Conservation (phyloP, 1,140 invertebrate species). For the Hycleus phaleratus region DNA sequence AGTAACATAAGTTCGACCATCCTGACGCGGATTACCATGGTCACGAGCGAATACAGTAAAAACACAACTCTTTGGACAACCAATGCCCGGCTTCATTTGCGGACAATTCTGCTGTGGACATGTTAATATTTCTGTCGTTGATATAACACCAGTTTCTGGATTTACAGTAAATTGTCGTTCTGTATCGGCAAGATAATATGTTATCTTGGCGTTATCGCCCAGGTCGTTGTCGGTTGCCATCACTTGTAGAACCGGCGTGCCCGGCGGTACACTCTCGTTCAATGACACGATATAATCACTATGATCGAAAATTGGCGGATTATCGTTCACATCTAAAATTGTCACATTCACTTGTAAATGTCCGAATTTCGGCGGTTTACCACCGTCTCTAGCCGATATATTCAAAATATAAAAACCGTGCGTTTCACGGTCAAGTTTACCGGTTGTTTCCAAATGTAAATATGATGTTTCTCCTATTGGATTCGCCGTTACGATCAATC, state of each 20-base stretch:
- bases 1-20: constrained; percentile 89
- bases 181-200: constrained; percentile 77
- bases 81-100: constrained; percentile 44
- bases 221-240: constrained; percentile 85
- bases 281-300: constrained; percentile 86
- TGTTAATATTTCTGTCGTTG: constrained; percentile 67
- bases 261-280: constrained; percentile 83
- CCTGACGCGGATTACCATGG: constrained; percentile 81
- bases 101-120: constrained; percentile 67
- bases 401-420: constrained; percentile 77
- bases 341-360: constrained; percentile 85
- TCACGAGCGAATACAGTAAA: constrained; percentile 91
- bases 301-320: constrained; percentile 88
- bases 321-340: constrained; percentile 90
- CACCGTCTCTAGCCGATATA: constrained; percentile 82
- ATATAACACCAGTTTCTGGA: constrained; percentile 78
- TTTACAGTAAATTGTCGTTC: constrained; percentile 84
- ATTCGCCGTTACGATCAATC: constrained; percentile 77
- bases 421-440: constrained; percentile 81
- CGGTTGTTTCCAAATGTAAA: constrained; percentile 82
- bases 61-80: constrained; percentile 82
- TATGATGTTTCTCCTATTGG: constrained; percentile 82
- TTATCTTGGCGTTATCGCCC: constrained; percentile 86
- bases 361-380: constrained; percentile 68
- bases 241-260: constrained; percentile 82